A percentile compares a stretch with the other conserved stretches of the same genome.
Evolutionary conservation across 2,113 vertebrate species (phyloP).

Genomic region (Stegostoma tigrinum): DNA sequence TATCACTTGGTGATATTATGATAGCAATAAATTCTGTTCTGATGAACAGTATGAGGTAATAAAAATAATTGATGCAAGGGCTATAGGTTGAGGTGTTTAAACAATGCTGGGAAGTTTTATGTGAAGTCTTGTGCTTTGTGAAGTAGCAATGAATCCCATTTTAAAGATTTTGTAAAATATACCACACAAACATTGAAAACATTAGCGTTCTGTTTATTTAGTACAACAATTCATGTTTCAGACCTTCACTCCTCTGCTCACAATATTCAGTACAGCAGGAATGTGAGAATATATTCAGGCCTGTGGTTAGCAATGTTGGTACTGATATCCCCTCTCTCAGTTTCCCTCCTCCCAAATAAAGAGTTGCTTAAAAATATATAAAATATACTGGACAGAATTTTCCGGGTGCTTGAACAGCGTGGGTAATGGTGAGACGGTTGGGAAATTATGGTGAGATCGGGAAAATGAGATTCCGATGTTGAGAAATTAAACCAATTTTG

Average conservation of each 20-base stretch:
- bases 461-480: too few species aligned
- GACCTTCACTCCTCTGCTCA: neutral
- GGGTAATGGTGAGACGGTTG: too few species aligned
- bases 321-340: neutral
- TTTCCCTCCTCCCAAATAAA: neutral
- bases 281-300: neutral
- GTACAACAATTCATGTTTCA: neutral
- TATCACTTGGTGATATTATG: slow-evolving; percentile 1
- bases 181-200: neutral
- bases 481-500: too few species aligned
- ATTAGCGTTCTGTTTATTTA: neutral
- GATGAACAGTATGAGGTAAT: neutral
- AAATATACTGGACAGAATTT: neutral
- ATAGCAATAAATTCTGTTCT: slow-evolving; percentile 14
- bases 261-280: neutral
- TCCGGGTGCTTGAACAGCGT: too few species aligned
- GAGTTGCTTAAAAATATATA: neutral
- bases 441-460: too few species aligned
- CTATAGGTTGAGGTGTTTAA: neutral
- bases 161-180: neutral
- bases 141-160: neutral
- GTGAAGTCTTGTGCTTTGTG: neutral
- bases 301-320: neutral
- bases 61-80: neutral
- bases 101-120: slow-evolving; percentile 6